Evolutionary conservation across 1,140 invertebrate genomes (phyloP).

Genomic region (Drosophila erecta): DNA sequence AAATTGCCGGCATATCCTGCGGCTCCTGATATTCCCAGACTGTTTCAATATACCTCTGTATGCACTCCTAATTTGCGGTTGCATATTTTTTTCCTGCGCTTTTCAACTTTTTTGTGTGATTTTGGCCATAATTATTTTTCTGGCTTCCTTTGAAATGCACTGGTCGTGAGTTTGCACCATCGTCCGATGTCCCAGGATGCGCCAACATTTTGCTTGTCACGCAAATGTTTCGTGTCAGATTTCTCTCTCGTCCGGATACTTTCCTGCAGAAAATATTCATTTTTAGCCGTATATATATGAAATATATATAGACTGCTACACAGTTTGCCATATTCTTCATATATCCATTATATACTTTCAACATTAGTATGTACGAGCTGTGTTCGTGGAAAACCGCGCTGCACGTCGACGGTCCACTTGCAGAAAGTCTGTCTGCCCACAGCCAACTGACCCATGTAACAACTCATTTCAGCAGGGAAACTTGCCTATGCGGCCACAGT

Average conservation of each 20-base stretch:
- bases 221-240: slow-evolving; percentile 78
- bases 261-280: slow-evolving; percentile 45
- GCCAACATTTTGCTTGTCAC: slow-evolving; percentile 68
- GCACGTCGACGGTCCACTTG: slow-evolving; percentile 56
- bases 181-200: slow-evolving; percentile 15
- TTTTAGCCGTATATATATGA: slow-evolving; percentile 28
- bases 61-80: slow-evolving; percentile 46
- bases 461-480: slow-evolving; percentile 29
- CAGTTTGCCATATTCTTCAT: slow-evolving; percentile 21
- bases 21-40: slow-evolving; percentile 36
- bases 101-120: slow-evolving; percentile 47
- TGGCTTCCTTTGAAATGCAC: slow-evolving; percentile 32
- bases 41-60: slow-evolving; percentile 3
- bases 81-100: slow-evolving; percentile 5
- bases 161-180: slow-evolving; percentile 9
- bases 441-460: slow-evolving; percentile 54
- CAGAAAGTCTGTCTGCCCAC: slow-evolving; percentile 34
- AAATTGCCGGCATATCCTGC: slow-evolving; percentile 9
- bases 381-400: slow-evolving; percentile 35
- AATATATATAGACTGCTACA: slow-evolving; percentile 18
- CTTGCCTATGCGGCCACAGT: slow-evolving; percentile 11
- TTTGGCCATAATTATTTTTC: slow-evolving; percentile 67
- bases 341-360: slow-evolving; percentile 23
- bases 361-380: slow-evolving; percentile 22
- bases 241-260: slow-evolving; percentile 59